Evolutionary conservation across 2,113 vertebrate species (phyloP), one percentile per base, ranked within the genome.

Genomic region (Dicentrarchus labrax): DNA sequence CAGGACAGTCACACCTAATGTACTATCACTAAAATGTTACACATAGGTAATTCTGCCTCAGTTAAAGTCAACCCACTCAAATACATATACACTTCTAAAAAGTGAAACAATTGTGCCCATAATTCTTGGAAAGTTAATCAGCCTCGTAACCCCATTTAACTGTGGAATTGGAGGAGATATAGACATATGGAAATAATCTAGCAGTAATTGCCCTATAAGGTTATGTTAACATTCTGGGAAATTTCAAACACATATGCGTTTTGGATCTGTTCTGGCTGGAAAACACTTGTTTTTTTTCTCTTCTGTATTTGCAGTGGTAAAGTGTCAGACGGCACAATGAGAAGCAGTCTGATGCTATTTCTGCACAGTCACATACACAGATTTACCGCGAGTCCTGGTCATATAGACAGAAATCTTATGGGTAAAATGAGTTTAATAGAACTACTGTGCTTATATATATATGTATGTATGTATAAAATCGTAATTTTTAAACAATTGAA

Each of bases 161-260:
- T 16, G 12, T 69, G 84, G 67, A 83, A 86, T 80, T 77, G 86
- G 85, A 94, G 69, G 89, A 70, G 86, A 86, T 76, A 77, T 77
- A 79, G 83, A 83, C 91, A 92, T 91, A 71, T 93, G 94, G 93
- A 92, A 95, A 91, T 88, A 88, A 92, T 94, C 88, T 85, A 12
- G 4, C 71, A 48, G 83, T 90, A 92, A 93, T 88, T 92, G 89
- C 84, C 83, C 84, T 50, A 84, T 81, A 86, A 91, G 91, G 89
- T 91, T 88, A 88, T 71, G 76, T 88, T 89, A 91, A 91, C 92
- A 89, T 90, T 84, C 89, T 91, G 94, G 85, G 89, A 92, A 84
- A 84, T 91, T 89, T 91, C 82, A 82, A 90, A 92, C 90, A 91
- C 91, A 57, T 57, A 57, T 57, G 54, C 2, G 3, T 24, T 59